Conservation (phyloP, 2,888 invertebrate genomes). For the Stictocephala bisonia region DNA sequence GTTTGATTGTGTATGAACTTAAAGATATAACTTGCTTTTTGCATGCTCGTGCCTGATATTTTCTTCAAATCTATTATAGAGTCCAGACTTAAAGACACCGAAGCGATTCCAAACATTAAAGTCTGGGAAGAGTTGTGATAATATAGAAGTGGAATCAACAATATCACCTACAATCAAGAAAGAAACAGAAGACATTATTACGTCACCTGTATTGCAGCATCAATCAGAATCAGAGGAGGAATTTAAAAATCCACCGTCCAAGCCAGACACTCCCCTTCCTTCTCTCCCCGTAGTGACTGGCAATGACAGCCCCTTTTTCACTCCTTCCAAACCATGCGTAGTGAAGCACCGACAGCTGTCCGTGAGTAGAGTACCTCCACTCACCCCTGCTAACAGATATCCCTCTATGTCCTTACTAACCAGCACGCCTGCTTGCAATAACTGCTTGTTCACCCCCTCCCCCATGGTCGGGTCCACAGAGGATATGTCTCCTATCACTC, state of each 20-base stretch:
- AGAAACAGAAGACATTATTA: neutral
- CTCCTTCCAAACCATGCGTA: conserved; percentile 40
- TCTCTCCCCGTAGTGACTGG: conserved; percentile 10
- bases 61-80: conserved; percentile 2
- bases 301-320: conserved; percentile 38
- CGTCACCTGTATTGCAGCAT: neutral
- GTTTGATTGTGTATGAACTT: no score
- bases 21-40: no score
- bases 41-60: conserved; percentile 1
- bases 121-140: conserved; percentile 36
- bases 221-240: neutral
- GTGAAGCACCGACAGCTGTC: conserved; percentile 43
- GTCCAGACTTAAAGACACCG: conserved; percentile 27
- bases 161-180: neutral
- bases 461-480: conserved; percentile 39
- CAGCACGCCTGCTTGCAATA: conserved; percentile 53
- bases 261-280: neutral
- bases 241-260: neutral
- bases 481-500: conserved; percentile 86
- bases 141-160: neutral
- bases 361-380: conserved; percentile 36
- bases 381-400: conserved; percentile 28
- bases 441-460: conserved; percentile 47
- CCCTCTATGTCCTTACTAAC: conserved; percentile 46
- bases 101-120: conserved; percentile 31